These are phyloP conservation scores for Lepisosteus osseus DNA, from an alignment of 2,113 vertebrate species.

Conservation along the genomic window DNA sequence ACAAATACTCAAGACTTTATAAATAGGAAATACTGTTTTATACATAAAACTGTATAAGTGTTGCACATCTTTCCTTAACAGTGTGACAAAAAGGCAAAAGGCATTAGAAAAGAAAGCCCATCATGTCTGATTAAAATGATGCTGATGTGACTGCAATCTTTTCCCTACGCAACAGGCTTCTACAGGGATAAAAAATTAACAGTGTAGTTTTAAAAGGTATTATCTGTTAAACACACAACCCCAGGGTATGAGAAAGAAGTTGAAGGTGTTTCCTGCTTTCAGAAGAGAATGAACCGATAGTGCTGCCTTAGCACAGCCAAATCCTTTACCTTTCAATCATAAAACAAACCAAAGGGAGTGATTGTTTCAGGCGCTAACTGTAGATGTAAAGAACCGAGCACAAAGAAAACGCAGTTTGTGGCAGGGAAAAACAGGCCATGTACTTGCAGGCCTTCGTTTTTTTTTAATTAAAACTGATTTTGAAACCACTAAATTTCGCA, in stretches of 20 bases:
- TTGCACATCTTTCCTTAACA: slow-evolving; percentile 45
- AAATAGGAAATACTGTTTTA: slow-evolving; percentile 97
- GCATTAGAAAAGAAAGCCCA: slow-evolving; percentile 19
- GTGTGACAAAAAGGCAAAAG: slow-evolving; percentile 29
- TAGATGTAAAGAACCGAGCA: background rate
- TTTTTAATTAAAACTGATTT: no score
- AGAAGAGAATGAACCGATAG: background rate
- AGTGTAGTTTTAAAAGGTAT: background rate
- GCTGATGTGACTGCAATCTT: slow-evolving; percentile 7
- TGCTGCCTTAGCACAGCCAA: slow-evolving; percentile 10
- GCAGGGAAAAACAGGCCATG: no score
- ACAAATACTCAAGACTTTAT: slow-evolving; percentile 88
- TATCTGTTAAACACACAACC: slow-evolving; percentile 8
- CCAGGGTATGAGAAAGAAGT: no score
- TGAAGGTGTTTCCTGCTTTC: no score
- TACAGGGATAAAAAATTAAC: background rate
- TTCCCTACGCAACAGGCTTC: slow-evolving; percentile 4
- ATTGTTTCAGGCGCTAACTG: slow-evolving; percentile 15
- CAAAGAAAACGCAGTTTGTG: no score
- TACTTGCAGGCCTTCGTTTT: no score
- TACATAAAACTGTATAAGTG: slow-evolving; percentile 70
- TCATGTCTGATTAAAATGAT: background rate
- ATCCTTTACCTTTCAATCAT: slow-evolving; percentile 1
- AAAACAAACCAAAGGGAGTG: slow-evolving; percentile 16
- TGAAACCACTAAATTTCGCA: no score